A percentile compares a stretch with the other conserved stretches of the same genome.
phyloP scores from a whole-genome alignment of 1,140 invertebrate species.

The Bombus affinis region DNA sequence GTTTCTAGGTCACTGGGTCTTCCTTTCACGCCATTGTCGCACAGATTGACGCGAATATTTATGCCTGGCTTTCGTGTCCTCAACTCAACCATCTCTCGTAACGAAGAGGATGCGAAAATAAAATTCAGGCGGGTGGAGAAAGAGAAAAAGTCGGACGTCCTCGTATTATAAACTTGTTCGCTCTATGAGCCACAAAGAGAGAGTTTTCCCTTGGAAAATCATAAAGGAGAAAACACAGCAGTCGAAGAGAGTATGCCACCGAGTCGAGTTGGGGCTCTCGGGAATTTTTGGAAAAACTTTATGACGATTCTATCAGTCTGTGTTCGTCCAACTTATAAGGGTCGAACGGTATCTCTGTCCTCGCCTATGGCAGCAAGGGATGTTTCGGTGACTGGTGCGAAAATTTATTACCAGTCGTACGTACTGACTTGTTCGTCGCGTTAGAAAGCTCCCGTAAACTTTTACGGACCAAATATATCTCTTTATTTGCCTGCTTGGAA shows the following conservation, averaged over 20 bases:
- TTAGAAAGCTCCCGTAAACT: slow-evolving; percentile 52
- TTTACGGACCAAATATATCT: slow-evolving; percentile 42
- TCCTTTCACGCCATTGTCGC: not conserved
- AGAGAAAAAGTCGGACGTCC: not conserved
- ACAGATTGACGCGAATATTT: slow-evolving; percentile 32
- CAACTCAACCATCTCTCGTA: not conserved
- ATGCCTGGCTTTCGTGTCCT: slow-evolving; percentile 2
- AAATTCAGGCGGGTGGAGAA: too few relatives aligned
- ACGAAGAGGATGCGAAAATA: not conserved
- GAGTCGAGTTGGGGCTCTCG: not conserved
- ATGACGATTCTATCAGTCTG: slow-evolving; percentile 2
- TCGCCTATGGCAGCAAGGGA: not conserved
- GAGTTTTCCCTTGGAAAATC: not conserved
- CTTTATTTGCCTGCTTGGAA: slow-evolving; percentile 51
- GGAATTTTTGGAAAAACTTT: slow-evolving; percentile 53
- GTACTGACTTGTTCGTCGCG: slow-evolving; percentile 1
- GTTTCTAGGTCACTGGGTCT: slow-evolving; percentile 55
- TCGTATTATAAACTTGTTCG: slow-evolving; percentile 26
- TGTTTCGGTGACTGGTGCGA: slow-evolving; percentile 5
- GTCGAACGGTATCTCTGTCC: not conserved
- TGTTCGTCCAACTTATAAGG: not conserved
- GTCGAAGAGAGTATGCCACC: not conserved
- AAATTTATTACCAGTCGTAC: slow-evolving; percentile 58
- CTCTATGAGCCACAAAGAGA: not conserved
- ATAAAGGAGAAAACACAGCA: slow-evolving; percentile 41